These are phyloP conservation scores for Neofelis nebulosa DNA, from an alignment of 2,113 vertebrate genomes.

Conservation along the genomic window DNA sequence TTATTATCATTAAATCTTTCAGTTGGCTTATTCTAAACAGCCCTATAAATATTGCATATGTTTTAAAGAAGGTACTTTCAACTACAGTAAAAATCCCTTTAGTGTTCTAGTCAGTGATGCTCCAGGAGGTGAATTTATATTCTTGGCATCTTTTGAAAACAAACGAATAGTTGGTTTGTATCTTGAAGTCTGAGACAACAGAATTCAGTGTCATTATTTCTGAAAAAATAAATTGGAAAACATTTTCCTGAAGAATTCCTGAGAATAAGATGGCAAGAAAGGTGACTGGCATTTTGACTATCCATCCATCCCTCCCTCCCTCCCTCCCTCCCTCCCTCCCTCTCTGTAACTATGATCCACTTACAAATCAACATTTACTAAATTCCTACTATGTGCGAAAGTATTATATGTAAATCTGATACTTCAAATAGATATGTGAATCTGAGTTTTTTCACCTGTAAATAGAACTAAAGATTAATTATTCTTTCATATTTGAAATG, in stretches of 20 bases:
- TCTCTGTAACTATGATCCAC: neutral
- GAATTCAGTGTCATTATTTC: constrained; percentile 5
- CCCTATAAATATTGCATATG: constrained; percentile 68
- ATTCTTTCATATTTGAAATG: neutral
- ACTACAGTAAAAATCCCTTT: constrained; percentile 57
- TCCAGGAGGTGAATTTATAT: constrained; percentile 42
- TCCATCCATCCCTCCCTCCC: too few species aligned
- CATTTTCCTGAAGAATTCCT: neutral
- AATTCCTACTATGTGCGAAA: neutral
- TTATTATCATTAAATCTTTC: constrained; percentile 79
- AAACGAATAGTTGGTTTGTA: constrained; percentile 13
- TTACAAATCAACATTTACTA: neutral
- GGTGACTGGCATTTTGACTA: neutral
- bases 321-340: neutral
- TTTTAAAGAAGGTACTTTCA: constrained; percentile 65
- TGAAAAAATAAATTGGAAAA: neutral
- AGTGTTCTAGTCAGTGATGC: neutral
- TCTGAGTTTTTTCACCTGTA: neutral
- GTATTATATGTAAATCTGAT: neutral
- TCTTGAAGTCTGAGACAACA: constrained; percentile 22
- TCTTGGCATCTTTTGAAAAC: constrained; percentile 42
- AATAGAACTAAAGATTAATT: neutral
- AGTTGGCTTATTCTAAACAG: constrained; percentile 62
- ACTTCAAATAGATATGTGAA: neutral
- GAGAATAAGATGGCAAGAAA: neutral